These are phyloP conservation scores for Pogonophryne albipinna DNA, from an alignment of 2,797 vertebrate species.

Conservation along the genomic window DNA sequence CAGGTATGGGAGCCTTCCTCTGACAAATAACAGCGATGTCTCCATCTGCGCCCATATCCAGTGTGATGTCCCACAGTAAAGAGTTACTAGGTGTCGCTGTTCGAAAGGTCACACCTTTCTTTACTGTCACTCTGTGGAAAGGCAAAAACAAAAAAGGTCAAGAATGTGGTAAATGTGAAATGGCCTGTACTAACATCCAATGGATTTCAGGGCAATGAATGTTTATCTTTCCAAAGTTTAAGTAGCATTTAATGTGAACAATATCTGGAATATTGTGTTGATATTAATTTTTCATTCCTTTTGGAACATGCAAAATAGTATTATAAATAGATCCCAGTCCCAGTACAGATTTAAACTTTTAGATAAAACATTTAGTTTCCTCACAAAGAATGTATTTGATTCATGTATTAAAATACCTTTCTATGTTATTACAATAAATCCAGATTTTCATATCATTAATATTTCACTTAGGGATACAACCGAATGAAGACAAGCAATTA, in stretches of 20 bases:
- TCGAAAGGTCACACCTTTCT: constrained; percentile 89
- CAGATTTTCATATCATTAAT: background rate
- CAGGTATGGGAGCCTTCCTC: constrained; percentile 82
- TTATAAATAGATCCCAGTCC: background rate
- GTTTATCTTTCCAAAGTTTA: constrained; percentile 11
- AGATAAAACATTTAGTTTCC: too few relatives aligned
- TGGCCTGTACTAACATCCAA: constrained; percentile 10
- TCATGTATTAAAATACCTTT: constrained; percentile 3
- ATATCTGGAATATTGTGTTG: background rate
- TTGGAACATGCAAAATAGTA: background rate
- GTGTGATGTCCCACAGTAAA: constrained; percentile 89
- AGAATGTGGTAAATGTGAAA: constrained; percentile 32
- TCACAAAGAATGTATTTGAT: background rate
- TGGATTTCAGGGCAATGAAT: background rate
- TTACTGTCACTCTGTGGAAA: constrained; percentile 89
- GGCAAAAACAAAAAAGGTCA: constrained; percentile 58
- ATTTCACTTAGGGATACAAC: background rate
- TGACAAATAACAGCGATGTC: constrained; percentile 89
- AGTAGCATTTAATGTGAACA: background rate
- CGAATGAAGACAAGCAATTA: constrained; percentile 3
- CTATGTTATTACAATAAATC: constrained; percentile 11
- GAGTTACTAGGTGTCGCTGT: constrained; percentile 90
- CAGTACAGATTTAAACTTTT: background rate
- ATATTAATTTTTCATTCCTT: background rate
- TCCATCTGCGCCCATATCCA: constrained; percentile 82